Evolutionary conservation across 2,113 vertebrate genomes (phyloP), one percentile per base, ranked within the genome.

Genomic region (Nesoenas mayeri): DNA sequence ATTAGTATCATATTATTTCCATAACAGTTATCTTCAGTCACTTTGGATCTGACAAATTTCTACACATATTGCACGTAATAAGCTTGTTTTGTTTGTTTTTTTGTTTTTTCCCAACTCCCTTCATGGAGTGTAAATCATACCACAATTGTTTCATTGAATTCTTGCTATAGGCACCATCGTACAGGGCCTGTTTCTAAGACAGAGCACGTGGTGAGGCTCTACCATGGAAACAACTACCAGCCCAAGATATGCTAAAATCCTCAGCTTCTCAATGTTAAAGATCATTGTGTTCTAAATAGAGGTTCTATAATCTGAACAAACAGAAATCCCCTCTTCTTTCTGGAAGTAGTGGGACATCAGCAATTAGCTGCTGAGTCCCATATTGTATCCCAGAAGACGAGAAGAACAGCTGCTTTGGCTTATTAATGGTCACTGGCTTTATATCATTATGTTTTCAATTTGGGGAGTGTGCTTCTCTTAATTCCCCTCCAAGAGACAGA

Each of bases 1-100:
- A 67, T 96, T 95, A 95, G 29, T 88, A 91, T 75, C 38, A 51
- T 89, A 90, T 92, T 96, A 94, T 97, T 97, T 97, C 86, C 60
- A 9, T 91, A 93, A 78, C 71, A 83, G 71, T 60, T 66, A 64
- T 85, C 81, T 96, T 96, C 91, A 91, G 84, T 96, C 81, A 67
- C 42, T 94, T 95, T 88, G 73, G 85, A 94, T 94, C 77, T 62
- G 66, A 95, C 36, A 62, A 78, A 86, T 78, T 79, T 94, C 58
- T 85, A 85, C 54, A 58, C 81, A 85, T 64, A 88, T 80, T 88
- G 42, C 47, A 73, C 50, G 56, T 96, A 91, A 92, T 82, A 81
- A 96, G 65, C 44, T 91, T 92, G 42, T 56, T 92, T 74, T 29
- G 8, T 80, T 89, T 10, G 40, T 12, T 40, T 40, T 12, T 40